Evolutionary conservation across 1,140 invertebrate species (phyloP).

Genomic region (Listronotus oregonensis): DNA sequence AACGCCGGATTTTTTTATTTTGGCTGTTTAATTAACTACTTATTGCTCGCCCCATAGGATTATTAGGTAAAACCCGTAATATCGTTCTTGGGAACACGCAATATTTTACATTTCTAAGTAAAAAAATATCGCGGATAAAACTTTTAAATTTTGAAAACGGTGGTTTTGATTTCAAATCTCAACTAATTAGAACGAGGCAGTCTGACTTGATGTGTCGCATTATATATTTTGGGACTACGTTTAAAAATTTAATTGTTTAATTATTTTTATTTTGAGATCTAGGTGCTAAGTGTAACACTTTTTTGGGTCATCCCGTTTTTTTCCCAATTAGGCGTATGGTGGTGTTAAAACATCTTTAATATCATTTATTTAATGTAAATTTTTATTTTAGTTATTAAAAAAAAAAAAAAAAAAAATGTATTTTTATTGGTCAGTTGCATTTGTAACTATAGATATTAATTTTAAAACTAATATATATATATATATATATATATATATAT

Average conservation of each 20-base stretch:
- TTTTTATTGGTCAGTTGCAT: too few relatives aligned
- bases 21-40: constrained; percentile 27
- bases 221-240: too few relatives aligned
- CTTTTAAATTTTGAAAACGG: constrained; percentile 16
- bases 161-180: constrained; percentile 9
- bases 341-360: constrained; percentile 9
- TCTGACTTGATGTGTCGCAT: neutral
- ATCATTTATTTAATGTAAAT: too few relatives aligned
- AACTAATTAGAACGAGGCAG: constrained; percentile 5
- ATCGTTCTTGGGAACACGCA: constrained; percentile 18
- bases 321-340: constrained; percentile 2
- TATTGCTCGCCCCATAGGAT: constrained; percentile 24
- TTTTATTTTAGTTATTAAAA: too few relatives aligned
- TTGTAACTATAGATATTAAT: too few relatives aligned
- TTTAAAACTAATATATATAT: too few relatives aligned
- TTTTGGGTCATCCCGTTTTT: neutral
- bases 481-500: too few relatives aligned
- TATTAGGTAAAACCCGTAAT: constrained; percentile 31
- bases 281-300: constrained; percentile 2
- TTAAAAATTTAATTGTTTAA: too few relatives aligned
- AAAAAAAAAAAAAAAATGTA: too few relatives aligned
- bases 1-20: constrained; percentile 24
- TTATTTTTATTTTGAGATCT: too few relatives aligned
- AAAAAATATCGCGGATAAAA: constrained; percentile 17
- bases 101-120: constrained; percentile 11